Conservation (phyloP, 2,888 invertebrate genomes). For the Odontothrips loti region DNA sequence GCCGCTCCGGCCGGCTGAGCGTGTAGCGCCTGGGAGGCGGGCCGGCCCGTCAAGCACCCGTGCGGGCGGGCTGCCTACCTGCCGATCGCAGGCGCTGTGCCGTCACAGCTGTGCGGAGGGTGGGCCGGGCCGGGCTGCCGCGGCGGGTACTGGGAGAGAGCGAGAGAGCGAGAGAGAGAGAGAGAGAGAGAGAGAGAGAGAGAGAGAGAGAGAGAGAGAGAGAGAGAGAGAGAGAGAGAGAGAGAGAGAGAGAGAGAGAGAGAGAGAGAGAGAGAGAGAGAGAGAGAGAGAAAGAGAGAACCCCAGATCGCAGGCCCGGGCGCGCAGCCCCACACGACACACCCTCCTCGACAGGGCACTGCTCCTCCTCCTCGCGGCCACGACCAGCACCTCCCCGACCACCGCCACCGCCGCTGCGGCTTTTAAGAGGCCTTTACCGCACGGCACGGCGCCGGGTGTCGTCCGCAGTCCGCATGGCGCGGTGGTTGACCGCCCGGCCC, state of each 20-base stretch:
- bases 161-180: background rate
- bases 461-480: background rate
- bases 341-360: background rate
- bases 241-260: background rate
- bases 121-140: too few species aligned
- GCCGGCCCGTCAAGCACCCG: background rate
- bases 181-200: background rate
- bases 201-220: background rate
- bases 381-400: background rate
- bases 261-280: background rate
- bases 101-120: too few species aligned
- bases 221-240: background rate
- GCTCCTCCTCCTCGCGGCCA: background rate
- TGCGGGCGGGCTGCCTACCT: background rate
- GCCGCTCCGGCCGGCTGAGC: background rate
- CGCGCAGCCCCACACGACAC: background rate
- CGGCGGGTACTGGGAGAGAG: background rate
- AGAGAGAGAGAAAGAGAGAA: too few species aligned
- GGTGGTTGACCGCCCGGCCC: background rate
- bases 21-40: background rate
- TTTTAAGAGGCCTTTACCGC: constrained; percentile 20
- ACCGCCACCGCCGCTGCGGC: background rate
- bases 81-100: background rate
- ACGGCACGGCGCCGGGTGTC: background rate
- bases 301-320: background rate